These are phyloP conservation scores for Seriola quinqueradiata DNA, from an alignment of 2,113 vertebrate genomes.

Conservation along the genomic window DNA sequence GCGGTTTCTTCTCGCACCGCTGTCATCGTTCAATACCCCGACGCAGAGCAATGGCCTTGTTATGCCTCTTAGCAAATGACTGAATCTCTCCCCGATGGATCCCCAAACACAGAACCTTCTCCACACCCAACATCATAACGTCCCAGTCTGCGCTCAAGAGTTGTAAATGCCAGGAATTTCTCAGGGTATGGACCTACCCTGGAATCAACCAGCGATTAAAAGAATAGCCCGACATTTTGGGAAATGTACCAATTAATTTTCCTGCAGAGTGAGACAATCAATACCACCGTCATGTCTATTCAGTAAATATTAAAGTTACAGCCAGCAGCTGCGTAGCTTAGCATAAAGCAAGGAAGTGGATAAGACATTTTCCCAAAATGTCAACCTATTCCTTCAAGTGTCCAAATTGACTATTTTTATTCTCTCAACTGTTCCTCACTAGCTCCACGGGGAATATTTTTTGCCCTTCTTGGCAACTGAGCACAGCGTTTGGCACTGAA, in stretches of 20 bases:
- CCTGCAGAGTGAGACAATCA: background rate
- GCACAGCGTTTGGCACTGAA: background rate
- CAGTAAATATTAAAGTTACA: background rate
- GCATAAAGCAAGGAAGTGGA: background rate
- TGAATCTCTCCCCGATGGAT: constrained; percentile 59
- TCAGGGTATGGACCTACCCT: background rate
- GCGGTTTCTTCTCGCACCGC: constrained; percentile 61
- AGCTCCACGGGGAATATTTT: background rate
- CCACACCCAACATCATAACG: constrained; percentile 14
- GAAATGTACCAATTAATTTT: background rate
- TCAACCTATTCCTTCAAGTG: background rate
- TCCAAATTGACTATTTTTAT: background rate
- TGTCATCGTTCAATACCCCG: constrained; percentile 73
- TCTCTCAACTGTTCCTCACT: background rate
- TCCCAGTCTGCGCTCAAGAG: constrained; percentile 28
- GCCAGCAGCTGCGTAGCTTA: background rate
- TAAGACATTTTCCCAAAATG: background rate
- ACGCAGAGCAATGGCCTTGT: constrained; percentile 74
- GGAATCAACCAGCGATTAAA: constrained; percentile 13
- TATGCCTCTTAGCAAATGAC: constrained; percentile 66
- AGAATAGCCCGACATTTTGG: background rate
- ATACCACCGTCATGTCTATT: background rate
- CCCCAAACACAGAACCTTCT: constrained; percentile 48
- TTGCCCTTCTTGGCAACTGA: background rate
- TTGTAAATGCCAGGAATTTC: constrained; percentile 35